Conservation (phyloP, 2,888 invertebrate genomes). For the Caenorhabditis auriculariae region DNA sequence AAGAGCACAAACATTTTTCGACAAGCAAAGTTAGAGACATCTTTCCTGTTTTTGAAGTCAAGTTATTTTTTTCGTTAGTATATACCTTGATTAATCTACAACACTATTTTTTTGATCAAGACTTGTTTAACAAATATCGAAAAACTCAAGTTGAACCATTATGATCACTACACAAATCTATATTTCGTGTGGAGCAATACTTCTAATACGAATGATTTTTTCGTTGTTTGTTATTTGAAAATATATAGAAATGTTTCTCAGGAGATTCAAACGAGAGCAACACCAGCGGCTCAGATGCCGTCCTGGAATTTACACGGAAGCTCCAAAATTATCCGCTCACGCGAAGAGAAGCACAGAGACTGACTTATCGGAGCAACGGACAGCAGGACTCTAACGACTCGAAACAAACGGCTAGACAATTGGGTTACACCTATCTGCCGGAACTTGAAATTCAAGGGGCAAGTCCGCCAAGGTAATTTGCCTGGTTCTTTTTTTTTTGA, state of each 20-base stretch:
- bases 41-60: no score
- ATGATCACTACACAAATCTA: no score
- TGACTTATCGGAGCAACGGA: conserved; percentile 43
- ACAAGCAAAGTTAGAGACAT: no score
- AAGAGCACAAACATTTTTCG: no score
- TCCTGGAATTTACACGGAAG: conserved; percentile 60
- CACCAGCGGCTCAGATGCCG: conserved; percentile 60
- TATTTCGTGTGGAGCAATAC: no score
- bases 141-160: no score
- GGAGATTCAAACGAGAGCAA: conserved; percentile 59
- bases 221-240: no score
- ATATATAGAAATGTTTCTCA: conserved; percentile 19
- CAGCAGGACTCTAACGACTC: conserved; percentile 42
- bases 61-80: no score
- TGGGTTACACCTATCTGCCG: conserved; percentile 56
- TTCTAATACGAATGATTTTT: no score
- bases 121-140: no score
- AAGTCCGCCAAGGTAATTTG: conserved; percentile 54
- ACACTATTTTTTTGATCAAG: no score
- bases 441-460: conserved; percentile 61
- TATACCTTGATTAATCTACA: no score
- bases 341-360: conserved; percentile 49
- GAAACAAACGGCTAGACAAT: conserved; percentile 21
- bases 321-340: conserved; percentile 62
- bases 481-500: neutral